Conservation (phyloP, 2,113 vertebrate species). For the Amphiprion percula region DNA sequence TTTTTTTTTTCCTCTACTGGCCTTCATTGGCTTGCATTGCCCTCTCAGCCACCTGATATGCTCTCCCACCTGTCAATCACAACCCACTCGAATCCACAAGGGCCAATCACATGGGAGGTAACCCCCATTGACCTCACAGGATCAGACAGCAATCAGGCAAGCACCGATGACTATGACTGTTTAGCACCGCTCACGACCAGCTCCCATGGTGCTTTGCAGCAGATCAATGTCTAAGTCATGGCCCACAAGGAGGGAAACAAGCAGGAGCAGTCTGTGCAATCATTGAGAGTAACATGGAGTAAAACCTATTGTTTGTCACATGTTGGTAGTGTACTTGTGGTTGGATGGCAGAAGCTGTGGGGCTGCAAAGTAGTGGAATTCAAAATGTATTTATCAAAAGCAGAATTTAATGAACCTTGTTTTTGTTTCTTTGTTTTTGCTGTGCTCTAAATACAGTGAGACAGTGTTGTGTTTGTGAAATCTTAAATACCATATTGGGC, state of each 20-base stretch:
- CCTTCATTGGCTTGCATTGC: conserved; percentile 39
- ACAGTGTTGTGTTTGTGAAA: too few species aligned
- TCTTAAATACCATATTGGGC: background rate
- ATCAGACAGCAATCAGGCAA: conserved; percentile 67
- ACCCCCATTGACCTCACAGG: conserved; percentile 64
- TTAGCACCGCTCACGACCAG: conserved; percentile 26
- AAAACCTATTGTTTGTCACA: conserved; percentile 35
- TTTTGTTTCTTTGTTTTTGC: background rate
- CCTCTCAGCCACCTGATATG: conserved; percentile 48
- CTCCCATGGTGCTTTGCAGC: conserved; percentile 76
- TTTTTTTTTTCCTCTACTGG: background rate
- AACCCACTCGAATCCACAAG: background rate
- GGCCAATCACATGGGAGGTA: conserved; percentile 49
- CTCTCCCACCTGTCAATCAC: conserved; percentile 61
- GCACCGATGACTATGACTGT: conserved; percentile 57
- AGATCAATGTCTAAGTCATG: conserved; percentile 60
- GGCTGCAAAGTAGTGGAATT: background rate
- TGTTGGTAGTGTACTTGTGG: conserved; percentile 33
- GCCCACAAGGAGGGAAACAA: conserved; percentile 43
- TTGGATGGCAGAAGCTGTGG: conserved; percentile 6
- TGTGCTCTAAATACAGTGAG: too few species aligned
- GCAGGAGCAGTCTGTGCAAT: conserved; percentile 16
- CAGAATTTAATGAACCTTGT: too few species aligned
- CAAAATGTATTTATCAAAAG: too few species aligned
- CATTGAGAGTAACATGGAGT: conserved; percentile 27